phyloP scores from a whole-genome alignment of 2,797 vertebrate species.

The Hoplostethus atlanticus region DNA sequence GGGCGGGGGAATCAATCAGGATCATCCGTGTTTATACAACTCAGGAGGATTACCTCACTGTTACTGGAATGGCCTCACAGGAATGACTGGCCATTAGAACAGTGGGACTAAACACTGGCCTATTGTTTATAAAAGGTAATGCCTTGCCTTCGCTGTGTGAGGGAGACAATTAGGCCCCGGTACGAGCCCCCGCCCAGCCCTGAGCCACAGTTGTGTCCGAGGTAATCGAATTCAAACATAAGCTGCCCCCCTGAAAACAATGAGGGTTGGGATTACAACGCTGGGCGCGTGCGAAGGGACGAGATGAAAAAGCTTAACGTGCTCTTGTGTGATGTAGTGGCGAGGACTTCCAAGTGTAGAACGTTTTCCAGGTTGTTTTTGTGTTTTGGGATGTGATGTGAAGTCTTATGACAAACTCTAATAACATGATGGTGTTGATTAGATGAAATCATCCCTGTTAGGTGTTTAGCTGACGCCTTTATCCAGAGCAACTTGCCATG shows the following conservation, averaged over 20 bases:
- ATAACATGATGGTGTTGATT: too few species aligned
- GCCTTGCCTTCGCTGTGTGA: constrained; percentile 61
- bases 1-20: constrained; percentile 76
- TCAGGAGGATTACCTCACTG: constrained; percentile 80
- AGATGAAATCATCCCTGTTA: too few species aligned
- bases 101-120: constrained; percentile 75
- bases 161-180: constrained; percentile 66
- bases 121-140: constrained; percentile 79
- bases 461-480: too few species aligned
- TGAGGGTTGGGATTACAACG: constrained; percentile 54
- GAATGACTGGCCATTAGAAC: constrained; percentile 78
- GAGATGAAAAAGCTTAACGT: constrained; percentile 43
- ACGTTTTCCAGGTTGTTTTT: neutral
- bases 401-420: too few species aligned
- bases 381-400: neutral
- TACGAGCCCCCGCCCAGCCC: neutral
- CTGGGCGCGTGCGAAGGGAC: constrained; percentile 27
- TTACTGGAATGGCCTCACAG: constrained; percentile 68
- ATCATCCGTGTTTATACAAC: constrained; percentile 79
- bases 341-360: neutral
- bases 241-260: constrained; percentile 54
- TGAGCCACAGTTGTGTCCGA: constrained; percentile 58
- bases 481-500: too few species aligned
- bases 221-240: constrained; percentile 68
- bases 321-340: neutral